Conservation (phyloP, 2,888 invertebrate genomes). For the Clostera curtula region DNA sequence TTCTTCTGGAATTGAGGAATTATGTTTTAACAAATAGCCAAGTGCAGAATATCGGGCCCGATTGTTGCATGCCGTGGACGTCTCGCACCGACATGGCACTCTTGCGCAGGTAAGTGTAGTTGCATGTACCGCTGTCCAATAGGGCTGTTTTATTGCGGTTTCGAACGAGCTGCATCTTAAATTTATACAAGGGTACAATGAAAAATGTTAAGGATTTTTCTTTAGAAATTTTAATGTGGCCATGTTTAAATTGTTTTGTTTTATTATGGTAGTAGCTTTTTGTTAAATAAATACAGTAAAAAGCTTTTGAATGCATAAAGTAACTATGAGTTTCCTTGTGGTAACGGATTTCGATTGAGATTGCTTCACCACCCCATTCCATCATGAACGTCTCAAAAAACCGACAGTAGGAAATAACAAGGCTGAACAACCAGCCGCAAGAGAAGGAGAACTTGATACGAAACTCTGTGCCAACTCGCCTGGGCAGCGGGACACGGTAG, state of each 20-base stretch:
- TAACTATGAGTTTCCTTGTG: too few relatives aligned
- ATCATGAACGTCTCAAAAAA: too few relatives aligned
- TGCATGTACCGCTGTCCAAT: constrained; percentile 63
- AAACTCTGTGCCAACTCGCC: too few relatives aligned
- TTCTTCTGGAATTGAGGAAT: too few relatives aligned
- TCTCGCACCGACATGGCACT: constrained; percentile 37
- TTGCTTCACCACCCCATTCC: too few relatives aligned
- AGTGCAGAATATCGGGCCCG: constrained; percentile 38
- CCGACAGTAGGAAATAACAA: too few relatives aligned
- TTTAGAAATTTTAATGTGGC: constrained; percentile 15
- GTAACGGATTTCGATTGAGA: too few relatives aligned
- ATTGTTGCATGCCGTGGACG: constrained; percentile 36
- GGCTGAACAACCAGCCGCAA: too few relatives aligned
- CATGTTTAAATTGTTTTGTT: constrained; percentile 10
- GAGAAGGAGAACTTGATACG: too few relatives aligned
- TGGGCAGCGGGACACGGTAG: too few relatives aligned
- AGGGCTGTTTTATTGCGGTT: constrained; percentile 58
- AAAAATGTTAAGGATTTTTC: constrained; percentile 30
- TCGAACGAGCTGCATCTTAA: constrained; percentile 45
- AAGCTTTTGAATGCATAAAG: too few relatives aligned
- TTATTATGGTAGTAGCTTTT: not conserved
- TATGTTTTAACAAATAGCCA: constrained; percentile 29
- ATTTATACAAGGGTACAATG: constrained; percentile 38
- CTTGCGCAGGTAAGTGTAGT: constrained; percentile 64
- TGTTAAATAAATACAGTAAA: too few relatives aligned